Evolutionary conservation across 2,113 vertebrate genomes (phyloP).

Genomic region (Okapia johnstoni): DNA sequence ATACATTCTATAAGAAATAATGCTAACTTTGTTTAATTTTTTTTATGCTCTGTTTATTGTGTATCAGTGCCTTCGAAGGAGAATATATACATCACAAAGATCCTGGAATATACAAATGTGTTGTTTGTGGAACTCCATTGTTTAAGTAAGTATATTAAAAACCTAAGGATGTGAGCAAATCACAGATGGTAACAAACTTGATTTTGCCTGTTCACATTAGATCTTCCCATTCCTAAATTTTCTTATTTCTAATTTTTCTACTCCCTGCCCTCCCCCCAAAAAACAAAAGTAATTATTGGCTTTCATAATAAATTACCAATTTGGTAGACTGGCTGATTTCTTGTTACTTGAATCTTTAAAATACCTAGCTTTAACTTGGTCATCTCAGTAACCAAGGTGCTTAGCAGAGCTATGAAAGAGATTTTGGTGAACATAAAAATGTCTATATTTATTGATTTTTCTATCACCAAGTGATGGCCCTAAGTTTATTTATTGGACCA

Average conservation of each 20-base stretch:
- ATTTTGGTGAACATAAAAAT: constrained; percentile 18
- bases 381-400: background rate
- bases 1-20: constrained; percentile 35
- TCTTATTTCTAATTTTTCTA: background rate
- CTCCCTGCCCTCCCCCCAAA: background rate
- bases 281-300: background rate
- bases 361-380: background rate
- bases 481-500: background rate
- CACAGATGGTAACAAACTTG: background rate
- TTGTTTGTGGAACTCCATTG: constrained; percentile 90
- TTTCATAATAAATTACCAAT: background rate
- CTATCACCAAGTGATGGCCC: background rate
- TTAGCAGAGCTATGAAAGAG: background rate
- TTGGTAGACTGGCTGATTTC: background rate
- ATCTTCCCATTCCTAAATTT: background rate
- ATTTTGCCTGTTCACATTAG: background rate
- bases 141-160: constrained; percentile 88
- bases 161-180: background rate
- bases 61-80: constrained; percentile 93
- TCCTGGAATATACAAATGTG: constrained; percentile 91
- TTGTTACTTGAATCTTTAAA: constrained; percentile 6
- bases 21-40: constrained; percentile 54
- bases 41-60: constrained; percentile 71
- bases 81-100: constrained; percentile 90
- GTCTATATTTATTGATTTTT: constrained; percentile 6